Evolutionary conservation across 2,113 vertebrate genomes (phyloP), one percentile per base, ranked within the genome.

Genomic region (Nerophis ophidion): DNA sequence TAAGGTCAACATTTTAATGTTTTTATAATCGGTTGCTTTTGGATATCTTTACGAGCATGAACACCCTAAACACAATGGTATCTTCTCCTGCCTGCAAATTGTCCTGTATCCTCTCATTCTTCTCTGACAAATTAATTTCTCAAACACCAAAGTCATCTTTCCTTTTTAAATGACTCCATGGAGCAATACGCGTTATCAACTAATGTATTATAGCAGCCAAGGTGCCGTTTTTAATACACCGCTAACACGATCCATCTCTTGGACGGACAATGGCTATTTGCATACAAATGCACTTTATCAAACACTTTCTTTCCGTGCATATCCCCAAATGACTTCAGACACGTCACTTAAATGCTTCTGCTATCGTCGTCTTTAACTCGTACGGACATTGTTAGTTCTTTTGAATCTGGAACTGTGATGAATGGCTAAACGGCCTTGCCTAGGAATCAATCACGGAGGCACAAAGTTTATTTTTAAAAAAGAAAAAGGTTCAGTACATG

Each of bases 81-180:
- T 42, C 35, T 55, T 40, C 7, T 8, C 17, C n/a, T 42, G 35
- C 15, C 53, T 42, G 10, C 51, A 38, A 51, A 58, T 65, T 75
- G 66, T 78, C 56, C 48, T 66, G 75, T 74, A 72, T 61, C 38
- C 47, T 40, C 81, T 76, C 60, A 68, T 74, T 71, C 57, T 11
- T 4, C 40, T 63, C 47, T 34, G 26, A 60, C 50, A 74, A 71
- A 71, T 49, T 68, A 19, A 75, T 81, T 82, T 70, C 52, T 45
- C 68, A 72, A 47, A 54, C 40, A 34, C 5, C 68, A 74, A 68
- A 76, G 77, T 63, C 70, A 81, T 75, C 65, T 54, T 34, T 72
- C 67, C 48, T 69, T 77, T 75, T 65, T 38, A 72, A 73, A 67
- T 59, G 47, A 46, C 44, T 33, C 1, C 12, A 38, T 48, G 55